Conservation (phyloP, 2,888 invertebrate genomes). For the Drosophila borborema region DNA sequence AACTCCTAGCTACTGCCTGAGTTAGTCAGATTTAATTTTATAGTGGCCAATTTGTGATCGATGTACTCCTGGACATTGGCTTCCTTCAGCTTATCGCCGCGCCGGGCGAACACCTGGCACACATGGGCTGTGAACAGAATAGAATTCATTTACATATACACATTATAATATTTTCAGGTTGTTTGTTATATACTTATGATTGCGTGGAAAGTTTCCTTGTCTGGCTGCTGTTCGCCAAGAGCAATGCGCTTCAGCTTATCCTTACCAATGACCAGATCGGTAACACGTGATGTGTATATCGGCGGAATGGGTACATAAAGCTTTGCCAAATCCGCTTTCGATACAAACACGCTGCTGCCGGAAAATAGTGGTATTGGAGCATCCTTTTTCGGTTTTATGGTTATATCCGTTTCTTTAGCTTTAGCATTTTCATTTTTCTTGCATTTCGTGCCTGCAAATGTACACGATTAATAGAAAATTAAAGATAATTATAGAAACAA, state of each 20-base stretch:
- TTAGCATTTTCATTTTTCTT: background rate
- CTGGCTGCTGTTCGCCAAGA: conserved; percentile 56
- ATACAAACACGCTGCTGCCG: conserved; percentile 83
- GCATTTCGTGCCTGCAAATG: conserved; percentile 8
- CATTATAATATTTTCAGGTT: background rate
- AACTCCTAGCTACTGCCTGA: conserved; percentile 23
- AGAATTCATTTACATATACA: background rate
- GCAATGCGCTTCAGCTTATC: conserved; percentile 72
- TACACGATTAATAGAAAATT: background rate
- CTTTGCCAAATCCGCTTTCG: conserved; percentile 80
- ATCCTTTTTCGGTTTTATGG: conserved; percentile 17
- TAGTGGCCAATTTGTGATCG: conserved; percentile 76
- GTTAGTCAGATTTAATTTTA: conserved; percentile 35
- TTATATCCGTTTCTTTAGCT: conserved; percentile 14
- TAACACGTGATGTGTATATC: conserved; percentile 83
- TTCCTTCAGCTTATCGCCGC: conserved; percentile 74
- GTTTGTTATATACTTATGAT: conserved; percentile 83
- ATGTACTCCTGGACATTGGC: conserved; percentile 75
- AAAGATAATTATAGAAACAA: background rate
- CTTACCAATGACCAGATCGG: conserved; percentile 83
- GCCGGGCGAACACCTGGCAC: conserved; percentile 82
- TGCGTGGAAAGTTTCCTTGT: conserved; percentile 76
- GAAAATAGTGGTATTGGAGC: conserved; percentile 81
- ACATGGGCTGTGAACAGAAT: conserved; percentile 81
- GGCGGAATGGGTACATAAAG: conserved; percentile 82